Conservation (phyloP, 2,888 invertebrate species). For the Phyllotreta cruciferae region DNA sequence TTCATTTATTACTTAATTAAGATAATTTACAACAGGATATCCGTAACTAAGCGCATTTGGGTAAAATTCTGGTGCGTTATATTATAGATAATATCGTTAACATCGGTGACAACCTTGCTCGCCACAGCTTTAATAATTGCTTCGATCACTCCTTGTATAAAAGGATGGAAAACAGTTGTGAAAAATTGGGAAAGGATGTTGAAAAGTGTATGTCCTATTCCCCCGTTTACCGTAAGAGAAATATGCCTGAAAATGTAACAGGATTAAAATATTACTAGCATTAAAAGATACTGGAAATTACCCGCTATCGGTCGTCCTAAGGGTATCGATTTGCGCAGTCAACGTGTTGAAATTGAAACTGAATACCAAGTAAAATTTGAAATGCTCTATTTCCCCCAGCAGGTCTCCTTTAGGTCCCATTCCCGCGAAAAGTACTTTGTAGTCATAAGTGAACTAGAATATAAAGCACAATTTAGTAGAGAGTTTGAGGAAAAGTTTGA, state of each 20-base stretch:
- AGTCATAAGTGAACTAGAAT: conserved; percentile 57
- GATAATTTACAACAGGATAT: conserved; percentile 1
- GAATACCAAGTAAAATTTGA: conserved; percentile 42
- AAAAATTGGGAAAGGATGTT: conserved; percentile 29
- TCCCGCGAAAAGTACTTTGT: conserved; percentile 62
- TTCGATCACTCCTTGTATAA: conserved; percentile 31
- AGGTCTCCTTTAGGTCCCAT: conserved; percentile 55
- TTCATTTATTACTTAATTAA: background rate
- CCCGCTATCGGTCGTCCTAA: conserved; percentile 31
- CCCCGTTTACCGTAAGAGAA: conserved; percentile 9
- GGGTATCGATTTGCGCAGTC: conserved; percentile 29
- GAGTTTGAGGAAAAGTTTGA: background rate
- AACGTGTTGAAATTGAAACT: conserved; percentile 43
- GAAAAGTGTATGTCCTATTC: conserved; percentile 24
- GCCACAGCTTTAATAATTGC: conserved; percentile 20
- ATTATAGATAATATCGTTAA: conserved; percentile 27
- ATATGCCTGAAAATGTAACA: conserved; percentile 19
- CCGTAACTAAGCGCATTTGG: background rate
- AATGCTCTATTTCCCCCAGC: conserved; percentile 57
- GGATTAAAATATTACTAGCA: background rate
- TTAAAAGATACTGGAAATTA: conserved; percentile 23
- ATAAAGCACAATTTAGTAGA: background rate
- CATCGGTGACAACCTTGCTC: conserved; percentile 5
- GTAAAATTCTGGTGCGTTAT: conserved; percentile 18
- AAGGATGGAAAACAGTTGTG: conserved; percentile 31